These are phyloP conservation scores for Drosophila cardini DNA, from an alignment of 1,140 invertebrate genomes.

Conservation along the genomic window DNA sequence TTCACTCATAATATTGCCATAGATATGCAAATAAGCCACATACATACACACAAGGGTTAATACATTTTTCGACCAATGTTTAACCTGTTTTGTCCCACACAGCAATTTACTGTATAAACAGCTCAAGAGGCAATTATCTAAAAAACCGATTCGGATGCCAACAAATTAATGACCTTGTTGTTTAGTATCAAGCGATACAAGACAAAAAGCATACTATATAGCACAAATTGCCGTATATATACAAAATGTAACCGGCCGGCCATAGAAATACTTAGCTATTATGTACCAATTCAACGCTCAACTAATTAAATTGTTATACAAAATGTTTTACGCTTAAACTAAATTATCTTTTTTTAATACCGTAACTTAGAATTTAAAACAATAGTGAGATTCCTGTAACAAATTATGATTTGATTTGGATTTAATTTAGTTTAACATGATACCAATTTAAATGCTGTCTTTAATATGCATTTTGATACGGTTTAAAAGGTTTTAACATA, in stretches of 20 bases:
- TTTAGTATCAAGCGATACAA: not conserved
- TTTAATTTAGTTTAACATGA: too few relatives aligned
- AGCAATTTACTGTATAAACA: constrained; percentile 7
- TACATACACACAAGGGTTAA: constrained; percentile 16
- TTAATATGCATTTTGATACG: too few relatives aligned
- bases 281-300: not conserved
- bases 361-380: too few relatives aligned
- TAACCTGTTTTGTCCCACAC: constrained; percentile 31
- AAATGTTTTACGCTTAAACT: too few relatives aligned
- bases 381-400: too few relatives aligned
- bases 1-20: not conserved
- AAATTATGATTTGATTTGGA: too few relatives aligned
- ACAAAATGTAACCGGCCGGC: constrained; percentile 24
- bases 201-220: constrained; percentile 8
- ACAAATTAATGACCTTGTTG: constrained; percentile 43
- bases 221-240: not conserved
- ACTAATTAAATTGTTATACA: too few relatives aligned
- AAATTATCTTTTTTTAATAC: too few relatives aligned
- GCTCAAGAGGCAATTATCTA: constrained; percentile 17
- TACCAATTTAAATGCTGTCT: too few relatives aligned
- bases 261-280: too few relatives aligned
- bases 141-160: constrained; percentile 36
- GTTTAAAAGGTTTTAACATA: too few relatives aligned
- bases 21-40: constrained; percentile 13
- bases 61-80: constrained; percentile 13